These are phyloP conservation scores for Octopus sinensis DNA, from an alignment of 1,140 invertebrate species.

Conservation along the genomic window DNA sequence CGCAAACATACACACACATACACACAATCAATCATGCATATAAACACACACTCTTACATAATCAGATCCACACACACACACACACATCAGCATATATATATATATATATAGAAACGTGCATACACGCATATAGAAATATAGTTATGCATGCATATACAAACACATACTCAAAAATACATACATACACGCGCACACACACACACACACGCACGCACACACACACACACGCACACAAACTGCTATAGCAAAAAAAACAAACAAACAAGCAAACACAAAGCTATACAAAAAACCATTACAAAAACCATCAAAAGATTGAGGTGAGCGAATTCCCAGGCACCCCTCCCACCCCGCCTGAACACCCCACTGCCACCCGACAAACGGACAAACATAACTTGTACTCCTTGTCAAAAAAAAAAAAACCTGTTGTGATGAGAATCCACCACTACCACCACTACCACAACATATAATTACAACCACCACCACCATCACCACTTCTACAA, in stretches of 20 bases:
- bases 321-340: too few species aligned
- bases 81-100: background rate
- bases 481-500: too few species aligned
- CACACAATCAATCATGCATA: constrained; percentile 29
- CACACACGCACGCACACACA: background rate
- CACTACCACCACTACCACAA: too few species aligned
- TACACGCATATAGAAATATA: background rate
- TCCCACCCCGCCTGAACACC: too few species aligned
- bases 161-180: background rate
- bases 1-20: constrained; percentile 18
- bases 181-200: background rate
- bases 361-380: too few species aligned
- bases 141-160: background rate
- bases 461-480: too few species aligned
- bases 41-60: constrained; percentile 17
- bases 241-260: background rate
- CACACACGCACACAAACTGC: background rate
- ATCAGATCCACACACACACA: background rate
- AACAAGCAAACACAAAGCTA: background rate
- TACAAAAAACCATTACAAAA: background rate
- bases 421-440: too few species aligned
- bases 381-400: too few species aligned
- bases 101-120: background rate
- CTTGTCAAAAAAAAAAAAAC: too few species aligned
- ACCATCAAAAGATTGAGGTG: too few species aligned